phyloP scores from a whole-genome alignment of 2,888 invertebrate species.

The Diarsia mendica region DNA sequence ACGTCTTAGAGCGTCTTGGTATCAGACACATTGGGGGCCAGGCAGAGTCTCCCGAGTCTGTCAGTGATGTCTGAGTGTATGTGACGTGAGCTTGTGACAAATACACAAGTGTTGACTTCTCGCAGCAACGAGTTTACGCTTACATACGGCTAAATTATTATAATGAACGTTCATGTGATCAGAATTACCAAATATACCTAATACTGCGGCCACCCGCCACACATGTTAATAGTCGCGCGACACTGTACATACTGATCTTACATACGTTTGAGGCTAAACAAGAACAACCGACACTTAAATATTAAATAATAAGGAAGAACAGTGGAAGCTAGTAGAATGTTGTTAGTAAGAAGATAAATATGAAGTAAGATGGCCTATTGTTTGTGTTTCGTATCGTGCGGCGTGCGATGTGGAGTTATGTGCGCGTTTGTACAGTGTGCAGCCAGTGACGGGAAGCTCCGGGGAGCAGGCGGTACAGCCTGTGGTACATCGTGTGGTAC shows the following conservation, averaged over 20 bases:
- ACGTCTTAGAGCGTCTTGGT: not conserved
- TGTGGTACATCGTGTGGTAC: too few relatives aligned
- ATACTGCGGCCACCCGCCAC: not conserved
- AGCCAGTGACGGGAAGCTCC: not conserved
- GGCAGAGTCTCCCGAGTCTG: not conserved
- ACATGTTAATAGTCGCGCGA: not conserved
- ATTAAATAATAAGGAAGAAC: not conserved
- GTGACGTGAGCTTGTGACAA: not conserved
- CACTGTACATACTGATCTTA: not conserved
- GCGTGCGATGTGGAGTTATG: not conserved
- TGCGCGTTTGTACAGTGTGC: not conserved
- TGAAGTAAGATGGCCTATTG: not conserved
- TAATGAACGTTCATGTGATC: conserved; percentile 19
- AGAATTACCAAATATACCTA: conserved; percentile 11
- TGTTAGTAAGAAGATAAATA: conserved; percentile 11
- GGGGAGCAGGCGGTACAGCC: too few relatives aligned
- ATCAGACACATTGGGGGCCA: not conserved
- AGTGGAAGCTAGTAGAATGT: not conserved
- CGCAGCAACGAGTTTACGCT: not conserved
- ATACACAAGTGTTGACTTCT: not conserved
- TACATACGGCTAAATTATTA: conserved; percentile 23
- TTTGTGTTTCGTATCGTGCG: conserved; percentile 1
- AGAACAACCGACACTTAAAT: not conserved
- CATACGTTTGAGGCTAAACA: not conserved
- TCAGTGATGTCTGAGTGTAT: not conserved